phyloP scores from a whole-genome alignment of 2,797 vertebrate genomes.

The Pipistrellus pygmaeus region DNA sequence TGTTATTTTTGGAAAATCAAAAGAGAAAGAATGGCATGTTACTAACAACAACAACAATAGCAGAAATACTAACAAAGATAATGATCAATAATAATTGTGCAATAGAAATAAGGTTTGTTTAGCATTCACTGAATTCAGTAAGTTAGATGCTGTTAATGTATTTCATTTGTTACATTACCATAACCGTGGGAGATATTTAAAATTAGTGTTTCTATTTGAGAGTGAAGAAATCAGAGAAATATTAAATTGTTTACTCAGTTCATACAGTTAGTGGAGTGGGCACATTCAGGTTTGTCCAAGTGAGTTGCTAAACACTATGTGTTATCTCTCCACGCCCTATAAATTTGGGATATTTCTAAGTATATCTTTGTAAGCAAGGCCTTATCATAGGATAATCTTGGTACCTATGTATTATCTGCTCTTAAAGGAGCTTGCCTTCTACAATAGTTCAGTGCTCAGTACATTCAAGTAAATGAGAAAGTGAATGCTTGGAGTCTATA shows the following conservation, averaged over 20 bases:
- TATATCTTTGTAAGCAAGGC: neutral
- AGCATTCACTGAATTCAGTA: neutral
- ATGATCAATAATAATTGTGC: neutral
- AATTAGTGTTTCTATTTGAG: neutral
- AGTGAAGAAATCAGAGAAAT: neutral
- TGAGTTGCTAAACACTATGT: neutral
- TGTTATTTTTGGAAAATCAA: constrained; percentile 1
- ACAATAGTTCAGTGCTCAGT: neutral
- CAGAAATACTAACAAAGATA: neutral
- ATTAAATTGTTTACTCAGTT: neutral
- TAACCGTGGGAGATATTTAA: neutral
- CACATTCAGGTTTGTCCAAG: neutral
- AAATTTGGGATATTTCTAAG: neutral
- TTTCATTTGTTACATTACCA: neutral
- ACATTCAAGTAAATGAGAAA: neutral
- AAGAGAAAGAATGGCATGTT: neutral
- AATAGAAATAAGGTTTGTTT: neutral
- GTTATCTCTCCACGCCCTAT: rapidly evolving
- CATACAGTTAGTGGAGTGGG: rapidly evolving
- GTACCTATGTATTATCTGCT: neutral
- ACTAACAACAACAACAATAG: neutral
- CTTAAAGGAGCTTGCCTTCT: neutral
- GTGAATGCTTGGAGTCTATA: neutral
- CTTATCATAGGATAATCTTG: neutral
- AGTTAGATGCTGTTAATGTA: neutral